Base-by-base conservation (phyloP, 1,140 invertebrate genomes). In the Laupala kohalensis region DNA sequence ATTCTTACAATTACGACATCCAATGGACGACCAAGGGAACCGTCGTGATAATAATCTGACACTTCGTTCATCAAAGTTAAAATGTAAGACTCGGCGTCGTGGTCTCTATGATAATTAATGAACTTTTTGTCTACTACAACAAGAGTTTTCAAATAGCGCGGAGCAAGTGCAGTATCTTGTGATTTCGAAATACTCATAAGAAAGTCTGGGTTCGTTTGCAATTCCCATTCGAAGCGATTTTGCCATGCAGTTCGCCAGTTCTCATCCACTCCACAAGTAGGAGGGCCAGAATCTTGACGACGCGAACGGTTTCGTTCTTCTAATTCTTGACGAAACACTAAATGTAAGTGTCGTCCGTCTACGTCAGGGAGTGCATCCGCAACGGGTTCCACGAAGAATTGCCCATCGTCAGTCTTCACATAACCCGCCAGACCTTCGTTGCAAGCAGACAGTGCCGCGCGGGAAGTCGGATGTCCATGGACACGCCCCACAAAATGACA, bases 41-140 rank as follows among this genome's bases (percentile, higher is more conserved):
- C 81, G 74, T 90, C 88, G 73, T 88, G 87, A 77, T 88, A 90
- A 75, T 84, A 84, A 71, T 85, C 84, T 0, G 87, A 82, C 6
- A 63, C 70, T 87, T 90, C 90, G 77, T 90, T 90, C 85, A 90
- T 89, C 19, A 91, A 80, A 2, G 89, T 90, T 25, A 90, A 77
- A 6, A 90, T 82, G 75, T 90, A 90, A 9, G 84, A 84, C 71
- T 88, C 86, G 12, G 88, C 79, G 77, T 90, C 85, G 71, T 83
- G 86, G 29, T 76, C 74, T 70, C 83, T 83, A 76, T 90, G 88
- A 76, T 82, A 87, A 12, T 86, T 81, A 37, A 89, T 80, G 81
- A 91, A 90, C 75, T 82, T 83, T 62, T 84, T 84, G 78, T 91
- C 89, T 25, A 86, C 87, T 4, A 90, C 86, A 12, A 90, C 78